Evolutionary conservation across 2,888 invertebrate species (phyloP).

Genomic region (Heliconius charithonia): DNA sequence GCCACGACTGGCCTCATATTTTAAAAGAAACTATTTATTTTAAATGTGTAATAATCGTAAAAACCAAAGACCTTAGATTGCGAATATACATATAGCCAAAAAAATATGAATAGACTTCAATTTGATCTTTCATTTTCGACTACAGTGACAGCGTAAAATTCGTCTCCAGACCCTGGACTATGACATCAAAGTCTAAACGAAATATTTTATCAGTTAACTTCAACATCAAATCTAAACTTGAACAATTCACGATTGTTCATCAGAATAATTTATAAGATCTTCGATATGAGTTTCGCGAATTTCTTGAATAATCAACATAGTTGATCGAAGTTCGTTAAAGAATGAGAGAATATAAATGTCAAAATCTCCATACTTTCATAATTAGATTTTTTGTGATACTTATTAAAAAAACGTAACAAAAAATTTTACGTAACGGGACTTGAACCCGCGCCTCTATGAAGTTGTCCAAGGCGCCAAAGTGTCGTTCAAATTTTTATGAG

Average conservation of each 20-base stretch:
- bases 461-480: too few relatives aligned
- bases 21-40: too few relatives aligned
- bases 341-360: neutral
- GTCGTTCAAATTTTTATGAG: too few relatives aligned
- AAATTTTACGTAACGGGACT: too few relatives aligned
- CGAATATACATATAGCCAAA: too few relatives aligned
- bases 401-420: too few relatives aligned
- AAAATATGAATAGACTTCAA: too few relatives aligned
- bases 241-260: constrained; percentile 33
- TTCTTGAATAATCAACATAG: constrained; percentile 19
- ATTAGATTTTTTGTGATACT: neutral
- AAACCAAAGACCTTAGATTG: too few relatives aligned
- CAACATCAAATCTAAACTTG: neutral
- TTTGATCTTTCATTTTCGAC: neutral
- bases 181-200: neutral
- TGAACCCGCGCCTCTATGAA: too few relatives aligned
- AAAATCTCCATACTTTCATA: neutral
- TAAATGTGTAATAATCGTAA: too few relatives aligned
- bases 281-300: constrained; percentile 20
- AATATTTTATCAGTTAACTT: constrained; percentile 32
- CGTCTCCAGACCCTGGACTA: neutral
- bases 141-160: neutral
- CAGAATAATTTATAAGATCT: constrained; percentile 30
- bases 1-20: too few relatives aligned
- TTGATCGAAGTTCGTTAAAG: neutral